These are phyloP conservation scores for Quadroppia sp. DNA, from an alignment of 2,888 invertebrate species.

Conservation along the genomic window DNA sequence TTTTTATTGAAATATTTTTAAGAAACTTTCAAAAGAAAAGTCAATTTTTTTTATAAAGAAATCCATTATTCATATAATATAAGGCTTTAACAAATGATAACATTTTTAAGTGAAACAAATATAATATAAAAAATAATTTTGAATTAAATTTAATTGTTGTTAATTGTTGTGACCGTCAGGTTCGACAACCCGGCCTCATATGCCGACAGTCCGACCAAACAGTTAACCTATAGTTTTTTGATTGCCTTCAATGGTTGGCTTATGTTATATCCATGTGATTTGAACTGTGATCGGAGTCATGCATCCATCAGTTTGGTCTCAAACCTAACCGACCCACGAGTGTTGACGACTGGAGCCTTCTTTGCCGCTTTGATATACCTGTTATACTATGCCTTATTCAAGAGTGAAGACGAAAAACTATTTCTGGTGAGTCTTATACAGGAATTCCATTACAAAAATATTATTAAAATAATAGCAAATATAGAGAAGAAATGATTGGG, in stretches of 20 bases:
- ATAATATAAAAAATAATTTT: no score
- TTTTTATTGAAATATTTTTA: neutral
- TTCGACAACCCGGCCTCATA: slow-evolving; percentile 56
- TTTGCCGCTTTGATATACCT: slow-evolving; percentile 8
- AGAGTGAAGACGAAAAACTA: slow-evolving; percentile 23
- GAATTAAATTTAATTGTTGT: neutral
- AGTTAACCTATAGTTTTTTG: slow-evolving; percentile 53
- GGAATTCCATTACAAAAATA: neutral
- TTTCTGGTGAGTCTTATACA: slow-evolving; percentile 3
- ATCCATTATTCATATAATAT: neutral
- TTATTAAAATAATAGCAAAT: neutral
- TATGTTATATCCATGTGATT: slow-evolving; percentile 53
- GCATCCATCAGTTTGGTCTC: slow-evolving; percentile 53
- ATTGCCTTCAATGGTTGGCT: slow-evolving; percentile 53
- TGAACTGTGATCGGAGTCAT: slow-evolving; percentile 58
- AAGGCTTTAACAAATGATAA: no score
- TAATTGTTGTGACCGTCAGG: no score
- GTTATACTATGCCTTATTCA: slow-evolving; percentile 35
- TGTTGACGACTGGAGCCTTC: slow-evolving; percentile 29
- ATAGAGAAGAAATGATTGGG: no score
- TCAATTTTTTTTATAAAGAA: neutral
- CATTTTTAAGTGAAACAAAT: no score
- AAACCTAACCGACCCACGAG: slow-evolving; percentile 23
- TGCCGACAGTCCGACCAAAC: slow-evolving; percentile 51
- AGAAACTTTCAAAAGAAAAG: neutral